phyloP scores from a whole-genome alignment of 2,888 invertebrate species.

The Oscheius myriophilus region DNA sequence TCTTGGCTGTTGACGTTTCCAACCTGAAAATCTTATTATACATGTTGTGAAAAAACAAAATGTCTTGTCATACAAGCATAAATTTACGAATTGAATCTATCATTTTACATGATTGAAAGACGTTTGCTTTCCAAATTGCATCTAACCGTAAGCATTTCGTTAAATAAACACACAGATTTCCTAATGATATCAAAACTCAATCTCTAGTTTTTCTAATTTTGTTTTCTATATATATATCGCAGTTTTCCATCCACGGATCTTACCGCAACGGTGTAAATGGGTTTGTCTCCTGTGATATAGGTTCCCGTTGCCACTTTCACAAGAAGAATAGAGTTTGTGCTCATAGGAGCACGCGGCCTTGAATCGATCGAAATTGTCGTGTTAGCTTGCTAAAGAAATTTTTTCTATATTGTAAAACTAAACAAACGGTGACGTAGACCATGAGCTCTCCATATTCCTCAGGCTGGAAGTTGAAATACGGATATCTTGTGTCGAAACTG shows the following conservation, averaged over 20 bases:
- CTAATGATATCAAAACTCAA: too few relatives aligned
- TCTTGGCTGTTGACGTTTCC: constrained; percentile 16
- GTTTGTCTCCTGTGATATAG: constrained; percentile 18
- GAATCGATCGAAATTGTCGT: constrained; percentile 12
- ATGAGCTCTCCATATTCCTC: constrained; percentile 32
- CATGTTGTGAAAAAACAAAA: too few relatives aligned
- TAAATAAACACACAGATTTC: too few relatives aligned
- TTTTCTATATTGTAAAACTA: background rate
- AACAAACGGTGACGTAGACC: constrained; percentile 17
- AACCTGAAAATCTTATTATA: too few relatives aligned
- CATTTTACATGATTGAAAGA: too few relatives aligned
- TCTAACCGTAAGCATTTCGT: too few relatives aligned
- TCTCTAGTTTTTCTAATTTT: too few relatives aligned
- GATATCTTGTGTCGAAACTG: constrained; percentile 12
- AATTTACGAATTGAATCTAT: too few relatives aligned
- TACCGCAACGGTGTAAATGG: constrained; percentile 30
- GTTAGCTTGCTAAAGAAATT: constrained; percentile 5
- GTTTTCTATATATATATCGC: too few relatives aligned
- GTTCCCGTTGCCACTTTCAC: constrained; percentile 5
- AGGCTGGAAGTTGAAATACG: constrained; percentile 28
- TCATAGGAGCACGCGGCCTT: background rate
- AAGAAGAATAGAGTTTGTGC: constrained; percentile 3
- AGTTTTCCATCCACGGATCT: too few relatives aligned
- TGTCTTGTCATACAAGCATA: too few relatives aligned
- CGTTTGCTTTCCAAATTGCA: too few relatives aligned